Conservation (phyloP, 2,797 vertebrate species). For the Pseudotriccus pelzelni region DNA sequence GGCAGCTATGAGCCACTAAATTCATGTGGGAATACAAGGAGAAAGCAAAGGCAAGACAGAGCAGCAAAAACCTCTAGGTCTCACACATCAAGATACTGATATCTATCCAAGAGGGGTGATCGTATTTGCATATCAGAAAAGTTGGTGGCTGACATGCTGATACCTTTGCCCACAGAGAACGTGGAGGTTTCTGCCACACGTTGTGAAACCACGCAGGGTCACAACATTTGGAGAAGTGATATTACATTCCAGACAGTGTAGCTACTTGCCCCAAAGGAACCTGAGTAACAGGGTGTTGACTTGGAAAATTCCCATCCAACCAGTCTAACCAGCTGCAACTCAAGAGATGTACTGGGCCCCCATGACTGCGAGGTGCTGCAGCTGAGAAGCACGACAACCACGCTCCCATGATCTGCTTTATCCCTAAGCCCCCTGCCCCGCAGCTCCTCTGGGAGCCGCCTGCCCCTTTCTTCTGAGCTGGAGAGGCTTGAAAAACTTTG, state of each 20-base stretch:
- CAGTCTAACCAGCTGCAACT: slow-evolving; percentile 13
- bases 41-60: background rate
- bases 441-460: background rate
- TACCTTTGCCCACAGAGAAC: background rate
- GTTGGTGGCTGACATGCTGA: fast-evolving
- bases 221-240: background rate
- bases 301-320: slow-evolving; percentile 40
- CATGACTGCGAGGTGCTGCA: background rate
- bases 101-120: background rate
- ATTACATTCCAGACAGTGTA: background rate
- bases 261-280: slow-evolving; percentile 9
- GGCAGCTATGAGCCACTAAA: background rate
- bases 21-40: background rate
- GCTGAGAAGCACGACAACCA: fast-evolving
- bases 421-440: background rate
- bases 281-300: slow-evolving; percentile 41
- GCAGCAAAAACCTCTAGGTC: background rate
- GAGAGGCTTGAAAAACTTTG: background rate
- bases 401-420: fast-evolving
- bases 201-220: background rate
- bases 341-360: background rate
- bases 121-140: background rate
- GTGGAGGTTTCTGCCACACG: background rate
- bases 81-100: background rate
- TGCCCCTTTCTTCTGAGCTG: background rate